phyloP scores from a whole-genome alignment of 2,888 invertebrate genomes.

The Terebella lapidaria region DNA sequence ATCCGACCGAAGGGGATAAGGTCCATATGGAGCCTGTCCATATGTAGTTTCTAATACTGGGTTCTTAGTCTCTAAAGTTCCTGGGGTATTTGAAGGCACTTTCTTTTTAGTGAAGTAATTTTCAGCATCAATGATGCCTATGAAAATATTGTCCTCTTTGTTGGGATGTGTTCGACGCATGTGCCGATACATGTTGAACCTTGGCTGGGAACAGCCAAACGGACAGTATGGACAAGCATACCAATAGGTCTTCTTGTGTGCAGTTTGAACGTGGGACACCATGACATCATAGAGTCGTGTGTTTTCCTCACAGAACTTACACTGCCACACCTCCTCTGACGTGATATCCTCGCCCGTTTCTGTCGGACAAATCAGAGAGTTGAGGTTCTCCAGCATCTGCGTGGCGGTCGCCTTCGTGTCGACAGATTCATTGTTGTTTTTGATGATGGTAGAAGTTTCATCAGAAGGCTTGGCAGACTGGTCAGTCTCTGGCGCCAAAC shows the following conservation, averaged over 20 bases:
- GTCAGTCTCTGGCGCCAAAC: neutral
- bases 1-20: neutral
- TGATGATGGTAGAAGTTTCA: neutral
- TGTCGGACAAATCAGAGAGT: neutral
- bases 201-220: neutral
- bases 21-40: neutral
- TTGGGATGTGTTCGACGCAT: neutral
- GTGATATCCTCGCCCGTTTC: neutral
- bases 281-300: neutral
- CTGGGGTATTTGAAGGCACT: neutral
- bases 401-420: neutral
- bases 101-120: neutral
- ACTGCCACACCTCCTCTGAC: neutral
- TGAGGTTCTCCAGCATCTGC: neutral
- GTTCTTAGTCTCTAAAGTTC: neutral
- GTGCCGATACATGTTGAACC: conserved; percentile 3
- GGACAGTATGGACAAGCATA: conserved; percentile 2
- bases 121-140: neutral
- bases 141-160: neutral
- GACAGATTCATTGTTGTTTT: neutral
- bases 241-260: neutral
- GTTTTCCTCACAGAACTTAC: neutral
- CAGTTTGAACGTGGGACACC: neutral
- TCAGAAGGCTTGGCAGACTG: neutral
- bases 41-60: neutral